Percentiles rank a stretch among this genome's conserved stretches.
Conservation (phyloP, 1,140 invertebrate genomes). For the Cherax destructor region DNA sequence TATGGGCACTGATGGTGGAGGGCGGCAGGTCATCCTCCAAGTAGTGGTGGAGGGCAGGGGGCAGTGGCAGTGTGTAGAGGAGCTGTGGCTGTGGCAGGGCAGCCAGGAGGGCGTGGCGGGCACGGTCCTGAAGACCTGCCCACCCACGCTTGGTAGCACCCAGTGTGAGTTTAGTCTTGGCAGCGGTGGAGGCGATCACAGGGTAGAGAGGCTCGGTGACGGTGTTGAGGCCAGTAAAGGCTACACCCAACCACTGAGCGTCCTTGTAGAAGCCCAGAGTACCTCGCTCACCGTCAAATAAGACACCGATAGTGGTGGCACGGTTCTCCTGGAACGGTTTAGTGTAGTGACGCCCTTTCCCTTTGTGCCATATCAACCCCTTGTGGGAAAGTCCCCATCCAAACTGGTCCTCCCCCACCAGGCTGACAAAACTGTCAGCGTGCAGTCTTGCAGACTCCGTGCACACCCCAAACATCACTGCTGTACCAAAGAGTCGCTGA, state of each 20-base stretch:
- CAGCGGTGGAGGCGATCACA: conserved; percentile 84
- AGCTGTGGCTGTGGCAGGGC: conserved; percentile 38
- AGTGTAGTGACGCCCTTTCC: conserved; percentile 80
- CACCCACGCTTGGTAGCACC: conserved; percentile 80
- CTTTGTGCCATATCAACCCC: conserved; percentile 83
- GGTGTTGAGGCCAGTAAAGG: conserved; percentile 76
- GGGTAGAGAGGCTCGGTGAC: conserved; percentile 81
- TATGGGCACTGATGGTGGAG: background rate
- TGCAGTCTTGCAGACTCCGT: conserved; percentile 81
- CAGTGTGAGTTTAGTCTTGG: conserved; percentile 85
- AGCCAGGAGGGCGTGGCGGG: conserved; percentile 34
- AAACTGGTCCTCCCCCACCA: conserved; percentile 83
- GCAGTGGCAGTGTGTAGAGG: conserved; percentile 30
- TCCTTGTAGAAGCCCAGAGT: conserved; percentile 86
- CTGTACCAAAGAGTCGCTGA: conserved; percentile 84
- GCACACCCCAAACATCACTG: conserved; percentile 86
- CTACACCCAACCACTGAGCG: conserved; percentile 80
- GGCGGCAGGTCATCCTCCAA: conserved; percentile 48
- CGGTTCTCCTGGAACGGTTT: conserved; percentile 84
- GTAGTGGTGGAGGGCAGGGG: conserved; percentile 32
- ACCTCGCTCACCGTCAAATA: conserved; percentile 83
- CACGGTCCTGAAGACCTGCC: conserved; percentile 81
- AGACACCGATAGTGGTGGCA: conserved; percentile 80
- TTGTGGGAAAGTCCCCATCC: conserved; percentile 87
- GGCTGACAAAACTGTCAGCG: conserved; percentile 82